These are phyloP conservation scores for Hirtodrosophila trivittata DNA, from an alignment of 2,888 invertebrate genomes.

Conservation along the genomic window DNA sequence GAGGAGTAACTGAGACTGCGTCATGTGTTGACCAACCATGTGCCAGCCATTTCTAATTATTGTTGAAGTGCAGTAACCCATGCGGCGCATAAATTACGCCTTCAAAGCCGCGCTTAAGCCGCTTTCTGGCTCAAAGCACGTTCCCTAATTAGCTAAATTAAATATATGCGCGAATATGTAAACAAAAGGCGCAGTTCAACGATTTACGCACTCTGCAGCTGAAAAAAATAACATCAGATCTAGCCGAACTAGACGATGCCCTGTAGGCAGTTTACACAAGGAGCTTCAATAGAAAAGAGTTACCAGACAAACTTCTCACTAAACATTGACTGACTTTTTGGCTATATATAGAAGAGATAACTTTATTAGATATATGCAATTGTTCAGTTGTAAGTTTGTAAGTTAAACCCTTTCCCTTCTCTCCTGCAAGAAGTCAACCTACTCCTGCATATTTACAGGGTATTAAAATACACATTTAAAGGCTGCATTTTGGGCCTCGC, in stretches of 20 bases:
- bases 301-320: no score
- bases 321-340: no score
- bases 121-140: conserved; percentile 66
- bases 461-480: conserved; percentile 40
- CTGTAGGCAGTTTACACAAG: no score
- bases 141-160: conserved; percentile 81
- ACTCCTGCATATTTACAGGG: conserved; percentile 18
- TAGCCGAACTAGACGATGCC: neutral
- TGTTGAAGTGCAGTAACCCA: conserved; percentile 75
- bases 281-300: no score
- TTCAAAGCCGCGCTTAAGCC: conserved; percentile 64
- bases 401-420: no score
- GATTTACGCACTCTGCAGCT: conserved; percentile 48
- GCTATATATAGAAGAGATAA: no score
- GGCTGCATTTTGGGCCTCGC: conserved; percentile 32
- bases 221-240: conserved; percentile 2
- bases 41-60: conserved; percentile 63
- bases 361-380: no score
- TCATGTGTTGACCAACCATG: conserved; percentile 67
- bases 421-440: no score
- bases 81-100: conserved; percentile 70
- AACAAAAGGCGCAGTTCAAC: conserved; percentile 53
- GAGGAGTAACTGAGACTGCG: conserved; percentile 8
- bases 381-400: no score
- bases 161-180: conserved; percentile 75